phyloP scores from a whole-genome alignment of 2,113 vertebrate species.

The Neodontobutis hainanensis region DNA sequence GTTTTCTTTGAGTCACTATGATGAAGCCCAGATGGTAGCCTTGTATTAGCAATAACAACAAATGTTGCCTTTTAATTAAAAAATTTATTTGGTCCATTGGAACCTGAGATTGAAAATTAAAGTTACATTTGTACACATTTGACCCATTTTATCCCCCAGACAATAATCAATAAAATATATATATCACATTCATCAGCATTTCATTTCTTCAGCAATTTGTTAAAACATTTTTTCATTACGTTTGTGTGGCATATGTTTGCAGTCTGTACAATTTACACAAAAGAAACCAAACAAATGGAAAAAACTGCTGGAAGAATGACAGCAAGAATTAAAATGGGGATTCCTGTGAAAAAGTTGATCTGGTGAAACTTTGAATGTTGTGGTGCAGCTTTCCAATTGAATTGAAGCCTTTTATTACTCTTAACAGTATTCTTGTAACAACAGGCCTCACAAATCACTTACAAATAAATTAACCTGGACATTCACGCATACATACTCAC shows the following conservation, averaged over 20 bases:
- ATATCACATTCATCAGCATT: slow-evolving; percentile 79
- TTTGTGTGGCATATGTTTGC: slow-evolving; percentile 60
- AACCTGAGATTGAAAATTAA: slow-evolving; percentile 98
- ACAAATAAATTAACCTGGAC: slow-evolving; percentile 36
- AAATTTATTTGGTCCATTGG: slow-evolving; percentile 98
- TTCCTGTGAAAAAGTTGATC: slow-evolving; percentile 53
- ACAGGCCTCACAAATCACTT: slow-evolving; percentile 47
- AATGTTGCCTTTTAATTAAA: slow-evolving; percentile 70
- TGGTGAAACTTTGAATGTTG: slow-evolving; percentile 42
- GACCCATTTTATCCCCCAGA: slow-evolving; percentile 71
- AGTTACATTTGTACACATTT: slow-evolving; percentile 80
- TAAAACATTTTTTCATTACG: slow-evolving; percentile 62
- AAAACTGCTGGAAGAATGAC: slow-evolving; percentile 29
- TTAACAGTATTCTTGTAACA: slow-evolving; percentile 26
- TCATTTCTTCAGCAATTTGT: slow-evolving; percentile 54
- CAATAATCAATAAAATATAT: slow-evolving; percentile 89
- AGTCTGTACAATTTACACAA: slow-evolving; percentile 73
- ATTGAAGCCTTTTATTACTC: slow-evolving; percentile 3
- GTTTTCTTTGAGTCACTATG: slow-evolving; percentile 1
- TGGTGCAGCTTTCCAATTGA: slow-evolving; percentile 53
- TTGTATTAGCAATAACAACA: slow-evolving; percentile 18
- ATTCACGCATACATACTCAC: slow-evolving; percentile 19
- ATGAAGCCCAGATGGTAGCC: background rate
- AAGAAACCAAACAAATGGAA: slow-evolving; percentile 25
- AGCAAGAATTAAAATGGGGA: slow-evolving; percentile 41